These are phyloP conservation scores for Calcarius lapponicus DNA, from an alignment of 2,797 vertebrate species.

Conservation along the genomic window DNA sequence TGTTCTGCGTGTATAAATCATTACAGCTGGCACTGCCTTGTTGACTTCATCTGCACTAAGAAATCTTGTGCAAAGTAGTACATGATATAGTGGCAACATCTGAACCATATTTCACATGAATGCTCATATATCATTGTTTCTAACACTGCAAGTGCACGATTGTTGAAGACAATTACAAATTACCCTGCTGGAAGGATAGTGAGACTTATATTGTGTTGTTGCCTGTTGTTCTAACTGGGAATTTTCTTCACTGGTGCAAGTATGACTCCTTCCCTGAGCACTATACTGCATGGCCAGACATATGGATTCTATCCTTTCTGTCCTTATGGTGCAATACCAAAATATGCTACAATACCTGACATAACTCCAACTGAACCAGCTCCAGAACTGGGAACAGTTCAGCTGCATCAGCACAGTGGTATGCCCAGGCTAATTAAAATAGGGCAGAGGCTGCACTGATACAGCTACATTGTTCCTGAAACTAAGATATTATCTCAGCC, in stretches of 20 bases:
- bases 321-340: constrained; percentile 40
- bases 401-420: constrained; percentile 56
- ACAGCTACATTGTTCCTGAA: constrained; percentile 42
- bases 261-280: background rate
- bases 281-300: constrained; percentile 1
- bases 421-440: constrained; percentile 60
- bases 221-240: background rate
- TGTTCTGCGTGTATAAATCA: background rate
- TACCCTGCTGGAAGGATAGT: background rate
- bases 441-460: constrained; percentile 48
- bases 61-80: background rate
- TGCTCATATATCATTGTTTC: constrained; percentile 1
- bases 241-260: background rate
- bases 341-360: constrained; percentile 43
- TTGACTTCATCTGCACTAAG: background rate
- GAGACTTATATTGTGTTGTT: constrained; percentile 3
- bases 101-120: constrained; percentile 9
- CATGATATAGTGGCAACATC: background rate
- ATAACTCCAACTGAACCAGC: constrained; percentile 42
- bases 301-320: constrained; percentile 19
- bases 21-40: background rate
- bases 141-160: background rate
- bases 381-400: constrained; percentile 46
- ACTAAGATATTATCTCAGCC: constrained; percentile 49
- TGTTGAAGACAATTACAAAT: constrained; percentile 37